These are phyloP conservation scores for Himalopsyche kuldschensis DNA, from an alignment of 2,888 invertebrate species.

Conservation along the genomic window DNA sequence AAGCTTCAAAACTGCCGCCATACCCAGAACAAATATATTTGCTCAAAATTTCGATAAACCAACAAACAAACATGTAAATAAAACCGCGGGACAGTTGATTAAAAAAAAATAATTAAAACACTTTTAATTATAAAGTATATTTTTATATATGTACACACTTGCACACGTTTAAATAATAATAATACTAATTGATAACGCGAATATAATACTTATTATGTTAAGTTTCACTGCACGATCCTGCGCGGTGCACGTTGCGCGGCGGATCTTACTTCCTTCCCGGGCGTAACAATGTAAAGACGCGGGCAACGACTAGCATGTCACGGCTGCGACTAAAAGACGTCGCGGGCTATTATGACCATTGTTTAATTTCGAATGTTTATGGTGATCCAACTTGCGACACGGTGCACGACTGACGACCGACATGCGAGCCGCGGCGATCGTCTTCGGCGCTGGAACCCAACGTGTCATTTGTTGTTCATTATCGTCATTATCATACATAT, in stretches of 20 bases:
- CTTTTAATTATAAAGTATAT: not conserved
- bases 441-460: not conserved
- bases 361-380: constrained; percentile 27
- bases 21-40: too few species aligned
- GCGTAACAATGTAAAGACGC: not conserved
- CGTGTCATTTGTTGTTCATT: not conserved
- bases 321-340: constrained; percentile 7
- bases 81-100: too few species aligned
- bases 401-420: not conserved
- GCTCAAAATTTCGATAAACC: too few species aligned
- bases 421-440: not conserved
- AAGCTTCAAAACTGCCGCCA: too few species aligned
- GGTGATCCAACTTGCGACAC: constrained; percentile 12
- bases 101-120: not conserved
- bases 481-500: not conserved
- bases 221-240: not conserved
- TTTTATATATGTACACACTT: not conserved
- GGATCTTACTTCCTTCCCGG: not conserved
- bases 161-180: not conserved
- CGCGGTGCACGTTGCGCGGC: not conserved
- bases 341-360: constrained; percentile 20
- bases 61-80: too few species aligned
- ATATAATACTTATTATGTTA: not conserved
- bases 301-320: not conserved
- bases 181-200: not conserved